Conservation (phyloP, 2,797 vertebrate genomes). For the Pangasius larnaudii region DNA sequence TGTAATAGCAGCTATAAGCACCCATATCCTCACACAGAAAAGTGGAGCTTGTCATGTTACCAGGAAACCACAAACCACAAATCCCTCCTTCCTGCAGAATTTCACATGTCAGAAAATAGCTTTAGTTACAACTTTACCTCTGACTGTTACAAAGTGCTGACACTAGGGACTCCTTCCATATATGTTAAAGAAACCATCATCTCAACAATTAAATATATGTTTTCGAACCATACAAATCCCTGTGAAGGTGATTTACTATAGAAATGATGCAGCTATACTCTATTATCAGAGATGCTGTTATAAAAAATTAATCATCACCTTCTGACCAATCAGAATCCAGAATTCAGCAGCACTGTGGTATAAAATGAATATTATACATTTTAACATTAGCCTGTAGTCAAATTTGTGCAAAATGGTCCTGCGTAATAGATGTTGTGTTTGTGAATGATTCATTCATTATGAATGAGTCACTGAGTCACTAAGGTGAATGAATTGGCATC, state of each 20-base stretch:
- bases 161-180: not conserved
- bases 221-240: not conserved
- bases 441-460: not conserved
- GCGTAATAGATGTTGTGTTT: not conserved
- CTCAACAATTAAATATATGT: not conserved
- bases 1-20: not conserved
- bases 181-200: not conserved
- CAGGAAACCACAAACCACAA: not conserved
- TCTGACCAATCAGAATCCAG: not conserved
- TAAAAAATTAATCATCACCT: not conserved
- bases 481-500: not conserved
- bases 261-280: not conserved
- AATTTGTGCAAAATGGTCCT: not conserved
- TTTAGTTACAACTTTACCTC: not conserved
- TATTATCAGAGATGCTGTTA: too few relatives aligned
- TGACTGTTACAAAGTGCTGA: not conserved
- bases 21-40: not conserved
- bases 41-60: not conserved
- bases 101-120: not conserved
- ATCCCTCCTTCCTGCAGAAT: not conserved
- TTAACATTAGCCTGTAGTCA: not conserved
- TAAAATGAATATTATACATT: not conserved
- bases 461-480: not conserved
- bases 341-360: not conserved
- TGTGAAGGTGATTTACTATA: not conserved